Evolutionary conservation across 2,888 invertebrate genomes (phyloP).

Genomic region (Nineta flava): DNA sequence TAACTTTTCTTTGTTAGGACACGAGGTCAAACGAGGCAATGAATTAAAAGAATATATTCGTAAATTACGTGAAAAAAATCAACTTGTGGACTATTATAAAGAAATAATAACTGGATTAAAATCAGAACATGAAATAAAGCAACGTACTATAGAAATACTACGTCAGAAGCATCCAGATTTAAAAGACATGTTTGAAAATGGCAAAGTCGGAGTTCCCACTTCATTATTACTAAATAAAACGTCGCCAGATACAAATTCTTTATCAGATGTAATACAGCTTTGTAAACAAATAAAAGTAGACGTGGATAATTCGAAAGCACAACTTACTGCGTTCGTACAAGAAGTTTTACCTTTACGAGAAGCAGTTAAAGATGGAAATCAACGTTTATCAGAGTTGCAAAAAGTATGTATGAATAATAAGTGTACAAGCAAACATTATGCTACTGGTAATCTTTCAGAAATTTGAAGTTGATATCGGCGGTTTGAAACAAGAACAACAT

Average conservation of each 20-base stretch:
- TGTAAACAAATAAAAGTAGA: neutral
- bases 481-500: conserved; percentile 13
- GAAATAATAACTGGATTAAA: conserved; percentile 14
- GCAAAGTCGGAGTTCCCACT: neutral
- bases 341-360: neutral
- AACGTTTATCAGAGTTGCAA: neutral
- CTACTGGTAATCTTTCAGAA: neutral
- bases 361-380: neutral
- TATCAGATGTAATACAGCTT: neutral
- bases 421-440: neutral
- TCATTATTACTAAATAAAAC: neutral
- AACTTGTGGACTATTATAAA: conserved; percentile 64
- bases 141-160: conserved; percentile 5
- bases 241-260: neutral
- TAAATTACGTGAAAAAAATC: conserved; percentile 63
- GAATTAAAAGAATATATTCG: conserved; percentile 76
- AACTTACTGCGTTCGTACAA: neutral
- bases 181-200: neutral
- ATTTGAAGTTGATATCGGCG: neutral
- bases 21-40: conserved; percentile 58
- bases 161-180: neutral
- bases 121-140: conserved; percentile 4
- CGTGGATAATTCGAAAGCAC: conserved; percentile 1
- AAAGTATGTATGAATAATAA: neutral
- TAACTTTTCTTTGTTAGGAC: conserved; percentile 38